Evolutionary conservation across 2,888 invertebrate genomes (phyloP).

Genomic region (Microplitis deprimator): DNA sequence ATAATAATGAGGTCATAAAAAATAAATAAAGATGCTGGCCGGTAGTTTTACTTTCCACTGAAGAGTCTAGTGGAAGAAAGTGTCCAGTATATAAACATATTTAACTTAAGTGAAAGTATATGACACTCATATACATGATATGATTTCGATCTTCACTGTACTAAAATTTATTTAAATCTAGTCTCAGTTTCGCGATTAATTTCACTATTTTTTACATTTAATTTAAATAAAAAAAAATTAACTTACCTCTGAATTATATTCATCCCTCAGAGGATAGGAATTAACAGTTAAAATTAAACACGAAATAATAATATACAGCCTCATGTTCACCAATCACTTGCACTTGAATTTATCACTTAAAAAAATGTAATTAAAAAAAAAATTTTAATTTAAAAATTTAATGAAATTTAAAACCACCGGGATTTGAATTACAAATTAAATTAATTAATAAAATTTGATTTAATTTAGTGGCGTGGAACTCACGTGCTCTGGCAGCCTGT

Average conservation of each 20-base stretch:
- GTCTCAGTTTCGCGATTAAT: background rate
- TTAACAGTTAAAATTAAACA: background rate
- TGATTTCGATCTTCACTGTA: background rate
- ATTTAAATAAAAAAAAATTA: background rate
- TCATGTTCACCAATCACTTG: background rate
- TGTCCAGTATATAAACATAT: slow-evolving; percentile 56
- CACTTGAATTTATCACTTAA: background rate
- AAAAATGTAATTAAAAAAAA: no score
- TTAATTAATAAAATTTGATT: background rate
- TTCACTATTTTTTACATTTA: background rate
- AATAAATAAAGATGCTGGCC: slow-evolving; percentile 9
- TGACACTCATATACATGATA: background rate
- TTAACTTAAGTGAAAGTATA: slow-evolving; percentile 46
- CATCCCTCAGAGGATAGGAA: background rate
- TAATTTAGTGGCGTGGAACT: slow-evolving; percentile 48
- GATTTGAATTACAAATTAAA: background rate
- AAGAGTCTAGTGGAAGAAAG: slow-evolving; percentile 68
- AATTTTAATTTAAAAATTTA: no score
- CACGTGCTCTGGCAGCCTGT: slow-evolving; percentile 63
- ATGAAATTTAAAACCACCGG: background rate
- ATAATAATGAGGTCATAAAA: slow-evolving; percentile 30
- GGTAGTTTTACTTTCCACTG: slow-evolving; percentile 61
- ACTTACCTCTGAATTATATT: background rate
- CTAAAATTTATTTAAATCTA: background rate
- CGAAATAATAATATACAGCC: background rate